phyloP scores from a whole-genome alignment of 2,888 invertebrate genomes.

The Tubulanus polymorphus region DNA sequence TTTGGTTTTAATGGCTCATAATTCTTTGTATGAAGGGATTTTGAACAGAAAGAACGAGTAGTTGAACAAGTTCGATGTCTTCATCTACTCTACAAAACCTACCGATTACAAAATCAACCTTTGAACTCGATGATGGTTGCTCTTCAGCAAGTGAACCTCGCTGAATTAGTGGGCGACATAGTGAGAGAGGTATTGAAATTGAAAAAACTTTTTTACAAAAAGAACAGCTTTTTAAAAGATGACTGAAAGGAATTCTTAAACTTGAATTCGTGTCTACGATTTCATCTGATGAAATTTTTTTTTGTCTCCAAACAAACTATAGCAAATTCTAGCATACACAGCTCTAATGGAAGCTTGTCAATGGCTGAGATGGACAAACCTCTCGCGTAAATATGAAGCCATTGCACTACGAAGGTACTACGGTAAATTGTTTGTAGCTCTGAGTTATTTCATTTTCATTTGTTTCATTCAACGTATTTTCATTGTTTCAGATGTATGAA shows the following conservation, averaged over 20 bases:
- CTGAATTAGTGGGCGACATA: no score
- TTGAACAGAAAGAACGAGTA: no score
- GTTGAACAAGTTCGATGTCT: constrained; percentile 18
- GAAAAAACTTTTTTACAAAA: no score
- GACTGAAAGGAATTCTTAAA: background rate
- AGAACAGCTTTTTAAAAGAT: background rate
- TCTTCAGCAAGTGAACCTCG: constrained; percentile 18
- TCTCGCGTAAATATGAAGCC: constrained; percentile 6
- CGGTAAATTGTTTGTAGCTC: no score
- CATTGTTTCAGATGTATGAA: background rate
- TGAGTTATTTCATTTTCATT: no score
- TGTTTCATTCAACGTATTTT: no score
- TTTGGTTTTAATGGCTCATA: background rate
- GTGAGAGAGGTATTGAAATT: no score
- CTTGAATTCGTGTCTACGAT: constrained; percentile 2
- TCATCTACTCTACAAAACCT: constrained; percentile 13
- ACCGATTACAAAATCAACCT: constrained; percentile 3
- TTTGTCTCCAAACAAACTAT: no score
- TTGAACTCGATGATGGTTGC: constrained; percentile 10
- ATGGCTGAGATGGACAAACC: constrained; percentile 1
- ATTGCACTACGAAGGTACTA: constrained; percentile 12
- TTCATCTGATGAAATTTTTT: no score
- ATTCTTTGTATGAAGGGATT: background rate
- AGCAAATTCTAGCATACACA: constrained; percentile 15
- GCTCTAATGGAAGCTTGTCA: constrained; percentile 14